Conservation (phyloP, 2,888 invertebrate species). For the Hirtodrosophila confusa region DNA sequence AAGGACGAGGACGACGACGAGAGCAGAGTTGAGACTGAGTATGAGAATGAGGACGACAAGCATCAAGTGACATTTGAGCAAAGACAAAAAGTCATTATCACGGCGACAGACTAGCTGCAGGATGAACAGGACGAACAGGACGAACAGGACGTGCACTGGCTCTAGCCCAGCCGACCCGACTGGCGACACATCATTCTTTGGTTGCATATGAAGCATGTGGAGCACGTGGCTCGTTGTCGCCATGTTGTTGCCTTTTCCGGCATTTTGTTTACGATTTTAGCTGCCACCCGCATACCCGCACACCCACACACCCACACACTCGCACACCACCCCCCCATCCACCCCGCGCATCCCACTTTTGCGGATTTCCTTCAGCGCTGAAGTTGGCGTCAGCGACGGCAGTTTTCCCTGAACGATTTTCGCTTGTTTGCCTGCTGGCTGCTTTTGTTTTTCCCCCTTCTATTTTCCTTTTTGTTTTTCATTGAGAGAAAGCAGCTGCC, state of each 20-base stretch:
- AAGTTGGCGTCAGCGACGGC: slow-evolving; percentile 56
- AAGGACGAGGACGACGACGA: slow-evolving; percentile 9
- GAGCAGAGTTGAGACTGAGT: slow-evolving; percentile 7
- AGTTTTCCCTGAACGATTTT: slow-evolving; percentile 76
- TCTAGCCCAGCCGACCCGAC: slow-evolving; percentile 10
- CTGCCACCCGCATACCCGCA: slow-evolving; percentile 5
- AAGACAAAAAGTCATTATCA: slow-evolving; percentile 79
- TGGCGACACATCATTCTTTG: slow-evolving; percentile 43
- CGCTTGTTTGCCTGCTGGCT: slow-evolving; percentile 64
- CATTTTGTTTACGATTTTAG: slow-evolving; percentile 74
- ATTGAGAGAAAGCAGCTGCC: slow-evolving; percentile 10
- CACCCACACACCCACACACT: too few species aligned
- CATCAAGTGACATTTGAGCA: slow-evolving; percentile 79
- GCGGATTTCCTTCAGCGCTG: slow-evolving; percentile 66
- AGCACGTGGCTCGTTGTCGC: slow-evolving; percentile 69
- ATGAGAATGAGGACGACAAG: slow-evolving; percentile 36
- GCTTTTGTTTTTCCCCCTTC: slow-evolving; percentile 35
- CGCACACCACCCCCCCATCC: background rate
- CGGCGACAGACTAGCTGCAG: slow-evolving; percentile 37
- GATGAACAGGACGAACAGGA: too few species aligned
- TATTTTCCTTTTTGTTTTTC: slow-evolving; percentile 15
- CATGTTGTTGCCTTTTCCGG: slow-evolving; percentile 77
- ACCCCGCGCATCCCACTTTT: slow-evolving; percentile 17
- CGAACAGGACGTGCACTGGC: too few species aligned
- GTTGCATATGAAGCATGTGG: slow-evolving; percentile 63